Base-by-base conservation (phyloP, 2,888 invertebrate genomes). In the Hyposoter didymator region DNA sequence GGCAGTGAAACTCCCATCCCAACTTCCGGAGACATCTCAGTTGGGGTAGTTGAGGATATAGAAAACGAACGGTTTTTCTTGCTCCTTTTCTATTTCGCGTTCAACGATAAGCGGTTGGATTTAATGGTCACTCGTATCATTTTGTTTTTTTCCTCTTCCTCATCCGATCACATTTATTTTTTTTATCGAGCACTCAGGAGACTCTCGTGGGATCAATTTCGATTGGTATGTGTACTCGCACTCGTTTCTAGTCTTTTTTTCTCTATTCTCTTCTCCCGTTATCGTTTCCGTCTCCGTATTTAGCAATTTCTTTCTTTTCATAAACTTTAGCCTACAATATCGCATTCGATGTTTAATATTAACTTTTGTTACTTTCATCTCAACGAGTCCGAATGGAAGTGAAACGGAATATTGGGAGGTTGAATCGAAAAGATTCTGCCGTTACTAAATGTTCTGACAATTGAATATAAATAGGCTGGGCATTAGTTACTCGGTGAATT, bases 61-160 rank as follows among this genome's bases (percentile, higher is more conserved):
- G 35, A 75, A 72, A 72, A 78, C 72, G 75, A 55, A 47, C 69
- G 55, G 52, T 70, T 14, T 52, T 69, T 67, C 47, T 32, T 52
- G 47, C 55, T 59, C n/a, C 45, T 70, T 35, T 82, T 47, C 64
- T 73, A 66, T 80, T 80, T 66, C 66, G 79, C 79, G 49, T 72
- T 79, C 72, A 64, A 43, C 74, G 74, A 74, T 74, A 82, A 85
- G 78, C 74, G 79, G 72, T 76, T 72, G 70, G 67, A 85, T 82
- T 76, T 76, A 85, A 82, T 82, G 82, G 75, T 70, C 67, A 75
- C 70, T 75, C 72, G 80, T 73, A 69, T 59, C 72, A 72, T 59
- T 49, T 78, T 84, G 52, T 43, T 32, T 66, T 66, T 55, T 81
- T 69, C 43, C 43, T 28, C 35, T 45, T 59, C 12, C 39, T 75